Conservation (phyloP, 2,113 vertebrate genomes). For the Galemys pyrenaicus region DNA sequence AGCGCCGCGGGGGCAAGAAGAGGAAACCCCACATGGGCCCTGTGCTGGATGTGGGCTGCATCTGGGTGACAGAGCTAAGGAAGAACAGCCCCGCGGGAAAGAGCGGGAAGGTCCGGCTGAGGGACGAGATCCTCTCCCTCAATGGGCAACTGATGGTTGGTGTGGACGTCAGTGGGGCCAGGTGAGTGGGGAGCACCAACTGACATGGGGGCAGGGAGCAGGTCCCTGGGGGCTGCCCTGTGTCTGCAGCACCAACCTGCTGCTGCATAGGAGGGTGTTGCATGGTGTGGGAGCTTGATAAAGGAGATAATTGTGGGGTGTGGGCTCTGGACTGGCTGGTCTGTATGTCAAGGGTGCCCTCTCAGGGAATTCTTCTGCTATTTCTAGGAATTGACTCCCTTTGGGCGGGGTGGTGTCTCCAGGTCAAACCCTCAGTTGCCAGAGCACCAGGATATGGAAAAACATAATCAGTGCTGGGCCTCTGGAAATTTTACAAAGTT, state of each 20-base stretch:
- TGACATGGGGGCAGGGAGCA: accelerated
- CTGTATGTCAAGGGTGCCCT: neutral
- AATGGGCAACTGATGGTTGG: slow-evolving; percentile 98
- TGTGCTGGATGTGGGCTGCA: slow-evolving; percentile 93
- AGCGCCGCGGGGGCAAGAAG: slow-evolving; percentile 90
- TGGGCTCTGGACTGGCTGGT: neutral
- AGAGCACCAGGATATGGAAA: neutral
- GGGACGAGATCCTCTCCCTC: slow-evolving; percentile 95
- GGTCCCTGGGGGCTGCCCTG: neutral
- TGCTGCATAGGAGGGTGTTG: neutral
- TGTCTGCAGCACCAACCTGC: neutral
- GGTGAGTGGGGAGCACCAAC: slow-evolving; percentile 83
- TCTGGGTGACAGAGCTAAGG: slow-evolving; percentile 97
- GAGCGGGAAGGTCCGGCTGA: slow-evolving; percentile 92
- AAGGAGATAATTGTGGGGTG: neutral
- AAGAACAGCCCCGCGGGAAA: slow-evolving; percentile 92
- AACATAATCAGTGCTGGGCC: neutral
- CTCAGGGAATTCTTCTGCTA: neutral
- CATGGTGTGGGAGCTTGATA: neutral
- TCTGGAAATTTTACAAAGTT: neutral
- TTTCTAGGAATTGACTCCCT: neutral
- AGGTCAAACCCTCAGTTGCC: neutral
- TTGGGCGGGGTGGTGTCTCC: neutral
- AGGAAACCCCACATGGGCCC: slow-evolving; percentile 90
- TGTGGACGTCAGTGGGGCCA: slow-evolving; percentile 95